phyloP scores from a whole-genome alignment of 92 coral and sea anemone genomes.

The Phenganax marumi region DNA sequence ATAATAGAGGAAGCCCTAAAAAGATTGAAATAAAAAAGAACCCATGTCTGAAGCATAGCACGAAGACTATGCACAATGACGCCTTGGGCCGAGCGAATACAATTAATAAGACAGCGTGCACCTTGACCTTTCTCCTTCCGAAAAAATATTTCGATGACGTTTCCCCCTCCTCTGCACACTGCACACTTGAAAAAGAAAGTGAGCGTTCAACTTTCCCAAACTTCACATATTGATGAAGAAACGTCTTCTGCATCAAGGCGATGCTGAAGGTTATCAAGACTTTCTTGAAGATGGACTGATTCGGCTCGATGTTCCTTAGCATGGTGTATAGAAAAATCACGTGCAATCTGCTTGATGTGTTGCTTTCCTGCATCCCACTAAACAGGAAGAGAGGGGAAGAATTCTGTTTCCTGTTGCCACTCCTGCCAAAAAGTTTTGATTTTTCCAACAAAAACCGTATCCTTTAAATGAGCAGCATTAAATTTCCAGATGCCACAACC shows the following conservation, averaged over 20 bases:
- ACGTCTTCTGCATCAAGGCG: not conserved
- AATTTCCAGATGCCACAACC: conserved; percentile 5
- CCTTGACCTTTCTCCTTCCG: not conserved
- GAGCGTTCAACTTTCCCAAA: not conserved
- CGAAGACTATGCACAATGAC: not conserved
- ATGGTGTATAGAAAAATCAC: not conserved
- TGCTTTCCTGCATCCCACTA: conserved; percentile 16
- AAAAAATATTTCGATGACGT: not conserved
- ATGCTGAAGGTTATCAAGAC: not conserved
- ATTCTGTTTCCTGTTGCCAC: not conserved
- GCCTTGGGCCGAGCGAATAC: not conserved
- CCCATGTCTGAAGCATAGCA: not conserved
- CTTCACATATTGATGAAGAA: not conserved
- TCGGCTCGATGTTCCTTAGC: not conserved
- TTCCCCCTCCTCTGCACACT: conserved; percentile 20
- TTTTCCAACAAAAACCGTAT: not conserved
- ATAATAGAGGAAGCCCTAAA: not conserved
- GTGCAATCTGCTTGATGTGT: not conserved
- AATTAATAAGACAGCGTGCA: not conserved
- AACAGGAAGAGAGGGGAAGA: not conserved
- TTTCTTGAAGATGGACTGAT: not conserved
- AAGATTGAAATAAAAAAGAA: not conserved
- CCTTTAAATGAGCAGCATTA: not conserved
- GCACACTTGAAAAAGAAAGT: not conserved
- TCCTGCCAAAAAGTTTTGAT: not conserved